Percentiles rank a stretch among this genome's conserved stretches.
phyloP scores from a whole-genome alignment of 2,888 invertebrate genomes.

The Euzophera pinguis region DNA sequence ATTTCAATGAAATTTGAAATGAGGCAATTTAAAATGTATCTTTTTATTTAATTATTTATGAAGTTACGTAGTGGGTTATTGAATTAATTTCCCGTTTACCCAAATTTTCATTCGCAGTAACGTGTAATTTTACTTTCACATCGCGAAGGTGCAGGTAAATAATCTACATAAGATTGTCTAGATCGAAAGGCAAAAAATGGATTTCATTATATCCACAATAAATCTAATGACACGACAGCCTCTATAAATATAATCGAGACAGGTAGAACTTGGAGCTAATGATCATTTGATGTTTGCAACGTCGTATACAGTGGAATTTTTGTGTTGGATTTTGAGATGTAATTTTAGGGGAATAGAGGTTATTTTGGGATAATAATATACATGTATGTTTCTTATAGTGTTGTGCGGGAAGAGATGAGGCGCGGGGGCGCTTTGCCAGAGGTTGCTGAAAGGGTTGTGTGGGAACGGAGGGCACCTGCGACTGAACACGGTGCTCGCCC shows the following conservation, averaged over 20 bases:
- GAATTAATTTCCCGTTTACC: no score
- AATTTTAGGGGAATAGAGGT: constrained; percentile 13
- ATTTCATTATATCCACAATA: constrained; percentile 78
- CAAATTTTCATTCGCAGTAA: background rate
- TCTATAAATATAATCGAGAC: constrained; percentile 75
- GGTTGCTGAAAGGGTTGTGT: constrained; percentile 79
- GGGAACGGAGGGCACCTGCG: constrained; percentile 80
- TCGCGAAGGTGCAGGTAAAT: constrained; percentile 1
- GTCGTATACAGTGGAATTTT: constrained; percentile 26
- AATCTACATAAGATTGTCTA: constrained; percentile 30
- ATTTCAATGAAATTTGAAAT: background rate
- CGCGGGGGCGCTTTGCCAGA: constrained; percentile 37
- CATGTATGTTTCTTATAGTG: constrained; percentile 49
- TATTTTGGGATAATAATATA: constrained; percentile 29
- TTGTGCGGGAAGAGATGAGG: constrained; percentile 39
- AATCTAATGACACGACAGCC: constrained; percentile 78
- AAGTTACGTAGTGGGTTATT: no score
- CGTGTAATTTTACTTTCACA: constrained; percentile 9
- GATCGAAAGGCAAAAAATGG: constrained; percentile 64
- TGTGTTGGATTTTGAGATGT: constrained; percentile 21
- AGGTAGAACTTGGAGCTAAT: constrained; percentile 76
- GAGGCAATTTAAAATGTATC: background rate
- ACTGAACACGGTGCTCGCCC: constrained; percentile 74
- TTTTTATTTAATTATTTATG: no score
- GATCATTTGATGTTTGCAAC: constrained; percentile 32